A percentile compares a stretch with the other conserved stretches of the same genome.
Evolutionary conservation across 2,113 vertebrate species (phyloP).

Genomic region (Megalops atlanticus): DNA sequence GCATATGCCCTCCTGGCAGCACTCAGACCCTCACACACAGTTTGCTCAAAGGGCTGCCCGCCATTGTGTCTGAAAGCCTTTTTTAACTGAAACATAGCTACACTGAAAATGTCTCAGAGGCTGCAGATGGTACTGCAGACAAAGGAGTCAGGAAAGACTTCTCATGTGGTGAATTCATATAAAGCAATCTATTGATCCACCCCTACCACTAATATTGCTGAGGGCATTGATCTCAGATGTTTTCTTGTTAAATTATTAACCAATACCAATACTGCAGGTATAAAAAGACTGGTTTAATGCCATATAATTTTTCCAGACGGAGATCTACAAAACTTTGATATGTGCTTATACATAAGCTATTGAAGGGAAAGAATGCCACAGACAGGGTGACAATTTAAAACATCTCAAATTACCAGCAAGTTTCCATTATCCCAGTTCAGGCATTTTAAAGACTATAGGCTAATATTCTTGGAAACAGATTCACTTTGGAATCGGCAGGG

Average conservation of each 20-base stretch:
- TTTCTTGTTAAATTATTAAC: no score
- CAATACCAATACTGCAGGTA: no score
- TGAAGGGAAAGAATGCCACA: no score
- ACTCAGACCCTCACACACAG: neutral
- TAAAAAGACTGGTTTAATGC: no score
- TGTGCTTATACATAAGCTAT: no score
- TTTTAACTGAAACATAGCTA: neutral
- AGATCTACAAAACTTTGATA: no score
- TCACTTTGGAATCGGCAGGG: no score
- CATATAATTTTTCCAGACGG: no score
- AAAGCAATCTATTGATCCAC: neutral
- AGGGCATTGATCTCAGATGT: no score
- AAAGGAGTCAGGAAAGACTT: neutral
- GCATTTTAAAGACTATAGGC: neutral
- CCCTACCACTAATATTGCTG: neutral
- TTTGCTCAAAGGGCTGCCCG: neutral
- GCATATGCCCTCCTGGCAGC: neutral
- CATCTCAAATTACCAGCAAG: neutral
- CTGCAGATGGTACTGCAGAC: neutral
- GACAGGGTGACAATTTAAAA: neutral
- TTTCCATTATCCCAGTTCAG: neutral
- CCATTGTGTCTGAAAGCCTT: neutral
- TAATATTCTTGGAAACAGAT: no score
- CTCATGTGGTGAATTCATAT: neutral
- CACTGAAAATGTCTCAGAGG: neutral